phyloP scores from a whole-genome alignment of 2,888 invertebrate genomes.

The Hyppa rectilinea region DNA sequence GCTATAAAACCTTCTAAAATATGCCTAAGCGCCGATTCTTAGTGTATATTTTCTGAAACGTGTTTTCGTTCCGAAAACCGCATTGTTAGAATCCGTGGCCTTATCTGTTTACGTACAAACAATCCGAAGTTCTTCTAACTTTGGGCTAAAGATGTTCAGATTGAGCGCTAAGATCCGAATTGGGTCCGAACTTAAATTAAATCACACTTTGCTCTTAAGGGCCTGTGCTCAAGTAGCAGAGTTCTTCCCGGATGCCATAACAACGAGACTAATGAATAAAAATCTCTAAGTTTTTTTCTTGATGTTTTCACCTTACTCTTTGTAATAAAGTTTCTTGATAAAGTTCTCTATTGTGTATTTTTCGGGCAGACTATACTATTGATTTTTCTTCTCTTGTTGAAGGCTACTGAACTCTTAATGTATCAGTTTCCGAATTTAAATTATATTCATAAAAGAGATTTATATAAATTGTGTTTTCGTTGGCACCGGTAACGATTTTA shows the following conservation, averaged over 20 bases:
- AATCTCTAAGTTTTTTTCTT: constrained; percentile 71
- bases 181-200: constrained; percentile 54
- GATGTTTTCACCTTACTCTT: constrained; percentile 65
- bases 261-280: constrained; percentile 73
- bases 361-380: constrained; percentile 60
- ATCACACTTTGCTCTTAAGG: constrained; percentile 60
- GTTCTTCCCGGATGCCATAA: constrained; percentile 59
- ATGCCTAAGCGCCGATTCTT: neutral
- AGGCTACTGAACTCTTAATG: constrained; percentile 61
- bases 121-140: constrained; percentile 52
- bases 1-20: constrained; percentile 23
- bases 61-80: constrained; percentile 40
- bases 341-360: constrained; percentile 67
- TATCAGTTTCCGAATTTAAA: constrained; percentile 31
- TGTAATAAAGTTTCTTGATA: constrained; percentile 64
- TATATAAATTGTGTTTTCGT: constrained; percentile 17
- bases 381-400: constrained; percentile 58
- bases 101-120: constrained; percentile 52
- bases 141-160: constrained; percentile 49
- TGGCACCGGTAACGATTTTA: neutral
- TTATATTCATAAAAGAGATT: constrained; percentile 16
- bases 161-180: constrained; percentile 50
- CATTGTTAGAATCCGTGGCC: constrained; percentile 34
- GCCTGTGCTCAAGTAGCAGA: constrained; percentile 28
- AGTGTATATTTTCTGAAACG: constrained; percentile 26